A percentile compares a stretch with the other conserved stretches of the same genome.
Evolutionary conservation across 2,113 vertebrate genomes (phyloP).

Genomic region (Morone chrysops): DNA sequence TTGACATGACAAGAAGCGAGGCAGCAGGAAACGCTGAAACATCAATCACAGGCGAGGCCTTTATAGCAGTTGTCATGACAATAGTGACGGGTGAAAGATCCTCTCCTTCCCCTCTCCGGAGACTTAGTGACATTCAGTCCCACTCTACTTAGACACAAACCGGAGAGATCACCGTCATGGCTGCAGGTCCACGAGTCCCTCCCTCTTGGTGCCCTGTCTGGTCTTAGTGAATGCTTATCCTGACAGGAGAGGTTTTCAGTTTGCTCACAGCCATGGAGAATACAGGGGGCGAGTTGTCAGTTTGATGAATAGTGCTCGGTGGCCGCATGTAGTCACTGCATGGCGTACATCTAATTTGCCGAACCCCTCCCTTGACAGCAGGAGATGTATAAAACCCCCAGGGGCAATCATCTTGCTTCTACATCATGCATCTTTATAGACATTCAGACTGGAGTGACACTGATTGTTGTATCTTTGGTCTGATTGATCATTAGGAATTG

Average conservation of each 20-base stretch:
- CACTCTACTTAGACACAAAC: constrained; percentile 11
- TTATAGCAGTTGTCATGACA: constrained; percentile 65
- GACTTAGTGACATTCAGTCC: constrained; percentile 53
- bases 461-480: not conserved
- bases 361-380: constrained; percentile 10
- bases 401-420: constrained; percentile 6
- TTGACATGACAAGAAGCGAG: constrained; percentile 50
- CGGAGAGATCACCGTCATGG: not conserved
- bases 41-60: constrained; percentile 49
- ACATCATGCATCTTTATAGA: constrained; percentile 20
- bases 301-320: constrained; percentile 16
- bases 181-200: constrained; percentile 11
- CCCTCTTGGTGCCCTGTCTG: not conserved
- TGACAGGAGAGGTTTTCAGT: constrained; percentile 25
- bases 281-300: not conserved
- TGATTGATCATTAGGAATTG: constrained; percentile 21
- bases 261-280: not conserved
- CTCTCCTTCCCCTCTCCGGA: constrained; percentile 30
- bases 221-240: constrained; percentile 11
- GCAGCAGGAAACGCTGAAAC: constrained; percentile 18
- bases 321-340: not conserved
- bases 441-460: not conserved
- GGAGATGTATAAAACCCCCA: not conserved
- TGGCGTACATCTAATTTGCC: constrained; percentile 13
- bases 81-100: constrained; percentile 44